Base-by-base conservation (phyloP, 2,797 vertebrate genomes). In the Pogonophryne albipinna region DNA sequence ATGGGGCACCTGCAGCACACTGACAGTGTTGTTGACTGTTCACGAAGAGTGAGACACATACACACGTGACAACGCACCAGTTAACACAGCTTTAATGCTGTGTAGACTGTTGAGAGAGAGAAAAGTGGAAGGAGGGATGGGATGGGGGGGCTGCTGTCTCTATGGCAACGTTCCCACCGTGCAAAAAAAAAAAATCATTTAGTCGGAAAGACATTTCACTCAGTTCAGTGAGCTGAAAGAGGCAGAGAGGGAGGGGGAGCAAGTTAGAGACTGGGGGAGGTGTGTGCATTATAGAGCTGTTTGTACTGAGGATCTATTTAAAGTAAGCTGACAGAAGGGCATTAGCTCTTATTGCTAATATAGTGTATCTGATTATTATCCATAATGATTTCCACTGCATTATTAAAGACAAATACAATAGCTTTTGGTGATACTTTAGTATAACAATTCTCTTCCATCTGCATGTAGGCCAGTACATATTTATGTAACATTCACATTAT, bases 181-280 rank as follows among this genome's bases (percentile, higher is more conserved):
- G 93, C 83, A 86, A 93, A 92, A 94, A 92, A 92, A 85, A 79
- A 85, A 83, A 94, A 92, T 93, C 72, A 94, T 93, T 94, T 94
- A 92, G 92, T 92, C 80, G 85, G 91, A 94, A 95, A 94, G 93
- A 94, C 92, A 92, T 93, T 94, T 94, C 92, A 91, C 89, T 93
- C 92, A 91, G 93, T 92, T 94, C 92, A 94, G 83, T 93, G 94
- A 94, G 88, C 92, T 91, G 94, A 92, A 87, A 94, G 91, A 93
- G 88, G 91, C 79, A 84, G 78, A 74, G 80, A 65, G 82, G 85
- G 86, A 52, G 74, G 76, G 79, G 64, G 71, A 68, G 84, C 41
- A 51, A 71, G 74, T 83, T 71, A 72, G 74, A 85, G 72, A 66
- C 74, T 53, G 57, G 80, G 79, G 83, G 83, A 66, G 84, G 77